Evolutionary conservation across 2,888 invertebrate species (phyloP).

Genomic region (Scaptomyza cyrtandrae): DNA sequence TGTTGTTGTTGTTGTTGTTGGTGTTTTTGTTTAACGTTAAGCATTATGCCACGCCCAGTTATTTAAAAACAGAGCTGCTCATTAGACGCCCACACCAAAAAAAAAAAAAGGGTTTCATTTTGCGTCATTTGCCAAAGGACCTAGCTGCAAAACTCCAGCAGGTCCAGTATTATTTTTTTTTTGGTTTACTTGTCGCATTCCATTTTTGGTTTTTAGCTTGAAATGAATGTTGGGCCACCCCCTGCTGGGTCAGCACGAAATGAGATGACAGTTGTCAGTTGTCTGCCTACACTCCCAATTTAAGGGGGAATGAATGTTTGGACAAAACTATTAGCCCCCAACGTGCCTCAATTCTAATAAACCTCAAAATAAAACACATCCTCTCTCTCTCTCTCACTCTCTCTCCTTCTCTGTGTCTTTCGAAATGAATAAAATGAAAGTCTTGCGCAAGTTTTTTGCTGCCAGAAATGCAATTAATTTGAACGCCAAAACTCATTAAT

Average conservation of each 20-base stretch:
- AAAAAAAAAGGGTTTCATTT: conserved; percentile 37
- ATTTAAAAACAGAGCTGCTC: conserved; percentile 58
- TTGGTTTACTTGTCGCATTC: conserved; percentile 51
- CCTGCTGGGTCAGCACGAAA: conserved; percentile 67
- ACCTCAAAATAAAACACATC: conserved; percentile 22
- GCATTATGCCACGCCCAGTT: conserved; percentile 48
- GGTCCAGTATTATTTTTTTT: background rate
- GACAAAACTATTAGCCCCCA: conserved; percentile 50
- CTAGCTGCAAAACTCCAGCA: background rate
- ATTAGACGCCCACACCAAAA: conserved; percentile 47
- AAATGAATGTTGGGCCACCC: conserved; percentile 54
- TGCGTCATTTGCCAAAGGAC: conserved; percentile 13
- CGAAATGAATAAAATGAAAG: conserved; percentile 58
- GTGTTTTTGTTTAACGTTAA: conserved; percentile 37
- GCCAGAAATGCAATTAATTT: conserved; percentile 74
- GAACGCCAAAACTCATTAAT: conserved; percentile 78
- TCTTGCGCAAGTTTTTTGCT: conserved; percentile 43
- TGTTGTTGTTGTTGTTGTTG: conserved; percentile 19
- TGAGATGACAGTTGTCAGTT: conserved; percentile 56
- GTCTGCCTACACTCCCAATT: conserved; percentile 10
- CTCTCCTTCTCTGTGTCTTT: background rate
- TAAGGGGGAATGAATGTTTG: conserved; percentile 25
- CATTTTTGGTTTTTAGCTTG: conserved; percentile 61
- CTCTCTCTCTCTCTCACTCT: background rate
- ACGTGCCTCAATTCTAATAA: conserved; percentile 56